phyloP scores from a whole-genome alignment of 2,888 invertebrate species.

The Tiphia femorata region DNA sequence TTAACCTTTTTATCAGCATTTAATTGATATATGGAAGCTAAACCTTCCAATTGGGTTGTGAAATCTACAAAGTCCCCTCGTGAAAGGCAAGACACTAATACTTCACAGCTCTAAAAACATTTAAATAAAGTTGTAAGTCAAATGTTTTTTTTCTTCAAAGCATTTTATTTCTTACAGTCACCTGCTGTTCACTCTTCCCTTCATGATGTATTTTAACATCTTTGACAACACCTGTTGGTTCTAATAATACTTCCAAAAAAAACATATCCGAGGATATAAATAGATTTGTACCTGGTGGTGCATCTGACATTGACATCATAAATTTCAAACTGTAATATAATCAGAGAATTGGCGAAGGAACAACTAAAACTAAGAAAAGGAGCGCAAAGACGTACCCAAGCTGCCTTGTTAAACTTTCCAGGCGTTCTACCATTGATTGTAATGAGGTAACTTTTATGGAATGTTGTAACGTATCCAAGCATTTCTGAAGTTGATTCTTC shows the following conservation, averaged over 20 bases:
- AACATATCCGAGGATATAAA: slow-evolving; percentile 98
- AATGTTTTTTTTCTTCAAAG: slow-evolving; percentile 25
- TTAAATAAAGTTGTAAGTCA: slow-evolving; percentile 69
- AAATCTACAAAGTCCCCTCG: slow-evolving; percentile 93
- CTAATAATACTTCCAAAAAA: slow-evolving; percentile 91
- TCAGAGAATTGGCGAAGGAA: slow-evolving; percentile 9
- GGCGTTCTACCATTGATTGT: slow-evolving; percentile 91
- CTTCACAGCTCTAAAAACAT: slow-evolving; percentile 85
- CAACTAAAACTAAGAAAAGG: background rate
- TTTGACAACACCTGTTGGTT: slow-evolving; percentile 84
- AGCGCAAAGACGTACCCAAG: slow-evolving; percentile 74
- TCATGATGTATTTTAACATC: slow-evolving; percentile 95
- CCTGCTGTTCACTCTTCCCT: slow-evolving; percentile 77
- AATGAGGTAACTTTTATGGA: slow-evolving; percentile 93
- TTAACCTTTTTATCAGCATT: slow-evolving; percentile 96
- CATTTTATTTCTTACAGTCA: slow-evolving; percentile 30
- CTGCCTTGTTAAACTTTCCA: slow-evolving; percentile 92
- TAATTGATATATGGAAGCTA: slow-evolving; percentile 92
- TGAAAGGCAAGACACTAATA: slow-evolving; percentile 86
- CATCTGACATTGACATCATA: slow-evolving; percentile 87
- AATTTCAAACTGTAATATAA: slow-evolving; percentile 77
- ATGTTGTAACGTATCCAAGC: slow-evolving; percentile 91
- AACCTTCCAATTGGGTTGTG: slow-evolving; percentile 90
- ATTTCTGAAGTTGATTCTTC: slow-evolving; percentile 88
- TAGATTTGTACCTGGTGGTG: slow-evolving; percentile 82